Base-by-base conservation (phyloP, 2,797 vertebrate species). In the Falco berigora region DNA sequence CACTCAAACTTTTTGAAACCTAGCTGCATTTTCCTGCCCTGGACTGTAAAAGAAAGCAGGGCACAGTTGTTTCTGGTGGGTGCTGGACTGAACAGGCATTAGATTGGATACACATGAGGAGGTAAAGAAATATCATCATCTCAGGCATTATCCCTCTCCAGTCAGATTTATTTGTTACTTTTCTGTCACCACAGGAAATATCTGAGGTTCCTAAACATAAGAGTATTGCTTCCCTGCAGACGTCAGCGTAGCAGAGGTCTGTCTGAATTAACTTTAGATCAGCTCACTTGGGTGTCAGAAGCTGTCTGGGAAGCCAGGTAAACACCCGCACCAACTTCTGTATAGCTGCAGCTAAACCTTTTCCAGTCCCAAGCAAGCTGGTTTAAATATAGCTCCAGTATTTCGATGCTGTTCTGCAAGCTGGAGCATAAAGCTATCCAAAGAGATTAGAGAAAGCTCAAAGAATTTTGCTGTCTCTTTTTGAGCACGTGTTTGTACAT, bases 261-360 rank as follows among this genome's bases (percentile, higher is more conserved):
- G 89, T 96, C 92, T 97, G 95, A 95, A 86, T 96, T 96, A 93
- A 92, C 95, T 95, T 96, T 96, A 96, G 94, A 95, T 97, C 96
- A 96, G 92, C 96, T 96, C 95, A 86, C 94, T 94, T 68, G 95
- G 89, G 92, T 96, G 92, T 97, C 96, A 95, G 96, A 85, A 96
- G 91, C 94, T 96, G 88, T 93, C 91, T 95, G 89, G 90, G 94
- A 89, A 94, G 91, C 84, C 95, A 95, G 91, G 96, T 94, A 83
- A 96, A 96, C 96, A 94, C 94, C 87, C 2, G 1, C 90, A 79
- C 85, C 4, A 0, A 34, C 94, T 86, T 77, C 24, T 80, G 53
- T 64, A 21, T 86, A 63, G 90, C 88, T 91, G 79, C 87, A 93
- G 80, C 92, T 87, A 81, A 93, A 92, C 68, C 86, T 58, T 92